Base-by-base conservation (phyloP, 2,888 invertebrate genomes). In the Drosophila dives region DNA sequence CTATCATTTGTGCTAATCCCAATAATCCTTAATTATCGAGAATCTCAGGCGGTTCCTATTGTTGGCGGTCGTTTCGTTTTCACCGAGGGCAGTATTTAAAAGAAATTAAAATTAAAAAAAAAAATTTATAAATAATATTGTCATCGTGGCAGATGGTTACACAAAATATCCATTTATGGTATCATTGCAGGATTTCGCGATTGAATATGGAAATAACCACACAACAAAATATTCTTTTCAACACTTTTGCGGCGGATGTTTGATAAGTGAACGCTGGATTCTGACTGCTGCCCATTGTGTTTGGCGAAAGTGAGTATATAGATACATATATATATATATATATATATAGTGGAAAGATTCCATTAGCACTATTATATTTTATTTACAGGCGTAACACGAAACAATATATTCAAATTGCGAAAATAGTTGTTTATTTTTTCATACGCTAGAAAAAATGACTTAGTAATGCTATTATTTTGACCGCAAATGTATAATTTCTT, bases 171-270 rank as follows among this genome's bases (percentile, higher is more conserved):
- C 92, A 4, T 93, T 81, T 56, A 91, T 92, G 83, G 92, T 92
- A 32, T 93, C 93, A 7, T 64, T 93, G 64, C 92, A 93, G 80
- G 90, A 92, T 64, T 74, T 80, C 0, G 12, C 62, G 3, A 4
- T 17, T 8, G 50, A 36, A 20, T 7, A 20, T 34, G 32, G 36
- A 42, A 29, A 34, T 3, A 85, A 77, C 53, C 8, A 10, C 3
- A 72, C 34, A 3, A 36, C 29, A 17, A 59, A 45, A 2, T 45
- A 26, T 2, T 54, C 17, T 4, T 91, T 83, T 67, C 79, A 83
- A n/a, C 93, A 93, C 66, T 93, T 93, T 72, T 93, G 93, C 60
- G 93, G 93, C 12, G 93, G 92, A n/a, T 89, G 88, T 54, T 68
- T 92, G 42, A 83, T 93, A 6, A 88, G 85, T 58, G 66, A 80